These are phyloP conservation scores for Brachyalestes nurse DNA, from an alignment of 2,797 vertebrate genomes.

Conservation along the genomic window DNA sequence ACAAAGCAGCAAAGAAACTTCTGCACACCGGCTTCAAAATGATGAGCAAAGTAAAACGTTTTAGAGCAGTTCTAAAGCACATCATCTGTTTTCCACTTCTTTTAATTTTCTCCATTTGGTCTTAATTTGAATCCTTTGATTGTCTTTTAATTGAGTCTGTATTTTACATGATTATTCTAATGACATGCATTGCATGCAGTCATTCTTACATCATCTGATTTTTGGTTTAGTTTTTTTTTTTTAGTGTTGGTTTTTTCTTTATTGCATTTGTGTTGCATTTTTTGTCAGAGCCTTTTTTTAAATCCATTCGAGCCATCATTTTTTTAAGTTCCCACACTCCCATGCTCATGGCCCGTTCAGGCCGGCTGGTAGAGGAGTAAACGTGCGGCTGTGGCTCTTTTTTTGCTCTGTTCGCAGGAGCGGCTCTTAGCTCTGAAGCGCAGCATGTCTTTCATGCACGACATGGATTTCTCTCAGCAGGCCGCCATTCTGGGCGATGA, in stretches of 20 bases:
- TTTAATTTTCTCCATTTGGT: neutral
- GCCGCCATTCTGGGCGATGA: conserved; percentile 95
- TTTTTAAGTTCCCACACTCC: conserved; percentile 31
- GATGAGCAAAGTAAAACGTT: conserved; percentile 96
- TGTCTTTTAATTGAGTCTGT: neutral
- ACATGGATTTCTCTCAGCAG: conserved; percentile 99
- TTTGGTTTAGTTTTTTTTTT: neutral
- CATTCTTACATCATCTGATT: no score
- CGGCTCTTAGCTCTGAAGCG: conserved; percentile 97
- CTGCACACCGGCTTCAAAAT: conserved; percentile 99
- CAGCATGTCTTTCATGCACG: conserved; percentile 99
- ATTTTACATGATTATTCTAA: neutral
- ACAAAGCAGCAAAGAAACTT: conserved; percentile 97
- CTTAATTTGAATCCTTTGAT: neutral
- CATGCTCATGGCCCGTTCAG: conserved; percentile 58
- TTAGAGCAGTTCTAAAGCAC: neutral
- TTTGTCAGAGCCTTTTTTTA: conserved; percentile 3
- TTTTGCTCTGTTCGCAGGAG: conserved; percentile 90
- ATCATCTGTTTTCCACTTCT: neutral
- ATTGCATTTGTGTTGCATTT: neutral
- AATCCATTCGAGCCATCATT: conserved; percentile 23
- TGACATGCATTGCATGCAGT: neutral
- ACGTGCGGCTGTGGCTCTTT: conserved; percentile 80
- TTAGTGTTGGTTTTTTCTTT: neutral
- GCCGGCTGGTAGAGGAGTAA: conserved; percentile 60